A percentile compares a stretch with the other conserved stretches of the same genome.
These are phyloP conservation scores for Neodontobutis hainanensis DNA, from an alignment of 2,113 vertebrate species.

Conservation along the genomic window DNA sequence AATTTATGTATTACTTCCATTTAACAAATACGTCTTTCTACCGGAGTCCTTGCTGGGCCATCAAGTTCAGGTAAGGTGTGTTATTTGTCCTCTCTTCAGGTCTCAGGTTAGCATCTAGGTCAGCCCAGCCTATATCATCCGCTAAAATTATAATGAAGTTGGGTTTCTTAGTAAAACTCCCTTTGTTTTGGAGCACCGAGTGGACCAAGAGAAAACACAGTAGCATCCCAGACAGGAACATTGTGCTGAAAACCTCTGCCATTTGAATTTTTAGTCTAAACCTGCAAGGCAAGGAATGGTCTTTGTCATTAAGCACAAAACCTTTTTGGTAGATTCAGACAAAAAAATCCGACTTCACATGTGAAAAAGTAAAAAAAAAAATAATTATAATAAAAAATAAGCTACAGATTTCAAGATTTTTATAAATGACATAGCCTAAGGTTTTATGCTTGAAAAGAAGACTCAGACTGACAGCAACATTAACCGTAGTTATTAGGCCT, in stretches of 20 bases:
- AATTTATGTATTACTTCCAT: too few relatives aligned
- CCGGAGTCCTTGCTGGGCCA: constrained; percentile 88
- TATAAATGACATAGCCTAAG: too few relatives aligned
- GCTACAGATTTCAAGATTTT: too few relatives aligned
- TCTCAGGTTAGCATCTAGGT: constrained; percentile 88
- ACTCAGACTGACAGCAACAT: too few relatives aligned
- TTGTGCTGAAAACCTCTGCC: constrained; percentile 44
- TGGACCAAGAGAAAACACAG: constrained; percentile 72
- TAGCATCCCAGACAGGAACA: constrained; percentile 55
- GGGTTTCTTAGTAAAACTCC: constrained; percentile 58
- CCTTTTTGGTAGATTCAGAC: not conserved
- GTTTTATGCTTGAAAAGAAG: too few relatives aligned
- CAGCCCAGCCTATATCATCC: constrained; percentile 96
- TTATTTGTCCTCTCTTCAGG: constrained; percentile 66
- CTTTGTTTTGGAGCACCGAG: constrained; percentile 31
- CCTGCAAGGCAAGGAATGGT: constrained; percentile 16
- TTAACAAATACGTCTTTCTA: constrained; percentile 44
- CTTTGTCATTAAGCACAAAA: too few relatives aligned
- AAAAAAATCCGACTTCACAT: not conserved
- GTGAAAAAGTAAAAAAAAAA: too few relatives aligned
- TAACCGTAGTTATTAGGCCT: too few relatives aligned
- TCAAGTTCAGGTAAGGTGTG: constrained; percentile 84
- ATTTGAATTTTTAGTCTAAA: constrained; percentile 62
- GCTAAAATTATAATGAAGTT: constrained; percentile 93
- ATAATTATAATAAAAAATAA: too few relatives aligned